Conservation (phyloP, 2,113 vertebrate genomes). For the Paramisgurnus dabryanus region DNA sequence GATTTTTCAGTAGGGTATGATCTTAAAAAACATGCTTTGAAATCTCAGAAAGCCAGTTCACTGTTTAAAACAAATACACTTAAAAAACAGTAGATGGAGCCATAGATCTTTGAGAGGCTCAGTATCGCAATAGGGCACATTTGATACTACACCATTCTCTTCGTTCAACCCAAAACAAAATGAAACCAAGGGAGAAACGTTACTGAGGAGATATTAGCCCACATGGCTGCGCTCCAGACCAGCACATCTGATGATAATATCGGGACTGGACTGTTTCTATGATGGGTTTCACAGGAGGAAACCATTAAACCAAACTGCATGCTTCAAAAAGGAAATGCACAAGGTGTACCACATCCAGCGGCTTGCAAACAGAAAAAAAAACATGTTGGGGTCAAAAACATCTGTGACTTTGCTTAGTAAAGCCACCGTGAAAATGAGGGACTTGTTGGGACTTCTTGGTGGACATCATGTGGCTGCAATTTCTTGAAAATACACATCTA, state of each 20-base stretch:
- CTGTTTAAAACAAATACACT: neutral
- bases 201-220: neutral
- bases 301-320: neutral
- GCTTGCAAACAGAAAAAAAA: no score
- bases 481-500: no score
- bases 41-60: neutral
- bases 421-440: no score
- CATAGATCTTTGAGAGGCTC: neutral
- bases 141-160: neutral
- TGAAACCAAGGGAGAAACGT: neutral
- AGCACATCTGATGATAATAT: neutral
- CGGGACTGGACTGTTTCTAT: no score
- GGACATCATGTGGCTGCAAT: no score
- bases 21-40: neutral
- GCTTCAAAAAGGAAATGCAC: neutral
- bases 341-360: neutral
- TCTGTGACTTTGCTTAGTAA: no score
- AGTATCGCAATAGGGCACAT: neutral
- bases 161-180: neutral
- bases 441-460: no score
- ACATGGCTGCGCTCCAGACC: neutral
- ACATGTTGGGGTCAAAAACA: no score
- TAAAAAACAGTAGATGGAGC: constrained; percentile 19
- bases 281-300: neutral
- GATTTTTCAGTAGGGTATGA: neutral